Base-by-base conservation (phyloP, 2,797 vertebrate genomes). In the Falco berigora region DNA sequence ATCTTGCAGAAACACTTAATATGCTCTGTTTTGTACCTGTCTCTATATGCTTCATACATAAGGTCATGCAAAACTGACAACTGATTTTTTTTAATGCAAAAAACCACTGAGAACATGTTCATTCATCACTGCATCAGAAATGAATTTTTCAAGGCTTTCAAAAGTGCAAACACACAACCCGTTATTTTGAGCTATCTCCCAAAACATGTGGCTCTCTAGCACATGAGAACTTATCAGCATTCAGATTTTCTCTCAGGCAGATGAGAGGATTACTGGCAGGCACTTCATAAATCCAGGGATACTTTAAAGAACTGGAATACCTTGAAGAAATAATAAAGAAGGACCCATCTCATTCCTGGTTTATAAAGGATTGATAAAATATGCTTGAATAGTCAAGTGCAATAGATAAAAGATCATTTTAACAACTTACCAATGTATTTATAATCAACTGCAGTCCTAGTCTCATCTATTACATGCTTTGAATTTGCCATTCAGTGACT, bases 181-280 rank as follows among this genome's bases (percentile, higher is more conserved):
- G 40, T n/a, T 38, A 30, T 17, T 63, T 24, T 16, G 22, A 69
- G 47, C 25, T 23, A 0, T 11, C 52, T 59, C 63, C 69, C 46
- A 40, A 24, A 21, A 30, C 42, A 40, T 1, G n/a, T 34, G 62
- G 27, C 18, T 5, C n/a, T 81, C 28, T 6, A 81, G 52, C 74
- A 24, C 52, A 10, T 1, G 10, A 67, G 8, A 50, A 4, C 32
- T 66, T 3, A 7, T 0, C 58, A 72, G 18, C 22, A 17, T 9
- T 23, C 74, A 44, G 11, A 21, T 25, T 30, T 36, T 50, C 62
- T 61, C n/a, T 59, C 21, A 55, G 50, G 25, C 21, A 69, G 8
- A n/a, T 25, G 56, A 42, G 49, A 73, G 30, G 40, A 32, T 69
- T 30, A 77, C 16, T 64, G 44, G 21, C 5, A 56, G 36, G 88